A percentile compares a stretch with the other conserved stretches of the same genome.
Evolutionary conservation across 2,888 invertebrate genomes (phyloP).

Genomic region (Drepana falcataria): DNA sequence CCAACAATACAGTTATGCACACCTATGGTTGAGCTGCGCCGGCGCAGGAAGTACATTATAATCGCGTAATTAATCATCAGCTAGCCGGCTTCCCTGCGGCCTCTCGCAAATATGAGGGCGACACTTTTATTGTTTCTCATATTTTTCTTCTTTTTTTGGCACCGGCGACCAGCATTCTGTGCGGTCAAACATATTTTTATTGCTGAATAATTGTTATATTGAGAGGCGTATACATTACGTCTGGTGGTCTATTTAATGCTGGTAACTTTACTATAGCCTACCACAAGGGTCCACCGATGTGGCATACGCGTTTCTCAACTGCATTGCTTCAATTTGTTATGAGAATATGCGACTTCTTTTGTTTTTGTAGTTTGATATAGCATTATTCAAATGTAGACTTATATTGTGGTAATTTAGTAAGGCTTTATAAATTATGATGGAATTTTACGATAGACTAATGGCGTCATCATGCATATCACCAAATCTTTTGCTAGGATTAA

Average conservation of each 20-base stretch:
- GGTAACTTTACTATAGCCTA: background rate
- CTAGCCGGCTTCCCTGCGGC: conserved; percentile 42
- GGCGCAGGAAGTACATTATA: conserved; percentile 60
- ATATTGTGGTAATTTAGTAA: too few relatives aligned
- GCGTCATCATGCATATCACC: too few relatives aligned
- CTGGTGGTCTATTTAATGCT: background rate
- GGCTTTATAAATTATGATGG: too few relatives aligned
- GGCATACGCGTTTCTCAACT: too few relatives aligned
- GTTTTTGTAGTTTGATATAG: too few relatives aligned
- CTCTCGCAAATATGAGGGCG: conserved; percentile 35
- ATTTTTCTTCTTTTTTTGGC: conserved; percentile 27
- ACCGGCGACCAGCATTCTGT: conserved; percentile 18
- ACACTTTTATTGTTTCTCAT: conserved; percentile 57
- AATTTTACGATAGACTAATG: too few relatives aligned
- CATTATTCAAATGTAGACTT: too few relatives aligned
- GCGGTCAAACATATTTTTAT: conserved; percentile 10
- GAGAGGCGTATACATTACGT: background rate
- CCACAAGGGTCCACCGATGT: background rate
- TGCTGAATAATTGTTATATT: conserved; percentile 3
- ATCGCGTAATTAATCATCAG: conserved; percentile 50
- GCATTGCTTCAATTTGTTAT: too few relatives aligned
- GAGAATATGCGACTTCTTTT: too few relatives aligned
- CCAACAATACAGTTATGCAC: background rate
- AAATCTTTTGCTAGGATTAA: background rate
- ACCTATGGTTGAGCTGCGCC: conserved; percentile 6